Evolutionary conservation across 1,140 invertebrate genomes (phyloP), one percentile per base, ranked within the genome.

Genomic region (Apocrypta bakeri): DNA sequence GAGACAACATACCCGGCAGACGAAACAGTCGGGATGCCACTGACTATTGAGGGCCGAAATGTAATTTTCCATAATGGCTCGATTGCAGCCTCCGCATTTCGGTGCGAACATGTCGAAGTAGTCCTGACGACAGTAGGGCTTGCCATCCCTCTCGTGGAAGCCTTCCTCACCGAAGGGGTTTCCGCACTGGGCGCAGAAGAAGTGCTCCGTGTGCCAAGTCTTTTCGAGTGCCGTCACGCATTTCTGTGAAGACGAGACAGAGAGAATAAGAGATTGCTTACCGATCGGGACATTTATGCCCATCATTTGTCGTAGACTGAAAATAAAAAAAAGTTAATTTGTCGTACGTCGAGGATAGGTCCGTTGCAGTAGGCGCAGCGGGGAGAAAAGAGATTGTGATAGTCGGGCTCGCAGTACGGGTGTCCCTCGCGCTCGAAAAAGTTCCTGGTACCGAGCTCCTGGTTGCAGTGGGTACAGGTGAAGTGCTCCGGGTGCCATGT

Each of bases 401-500:
- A 99, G 91, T 99, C 99, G 8, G 96, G 94, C 91, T 99, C 99
- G 93, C 99, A 99, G 91, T 99, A 99, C 0, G 99, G 98, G 86
- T 96, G 95, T 64, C 97, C 97, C 85, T 99, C 98, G 72, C 98
- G 94, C 91, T 99, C 99, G 90, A 99, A 99, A 94, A 99, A 99
- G 92, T 99, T 99, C 87, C 97, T 95, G 64, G 98, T 99, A 24
- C 98, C 99, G 84, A 99, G 92, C 91, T 99, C 98, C 88, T 98
- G 96, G 81, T 96, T 97, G 94, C 99, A 99, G 89, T 99, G 98
- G 78, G 96, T 96, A 93, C 99, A 99, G 6, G 96, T 97, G 92
- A 99, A 99, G 91, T 99, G 99, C 92, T 99, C 98, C 14, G 98
- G 98, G 92, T 99, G 99, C 98, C 98, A 99, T n/a, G 98, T 99